These are phyloP conservation scores for Melierax canorus DNA, from an alignment of 2,113 vertebrate genomes.

Conservation along the genomic window DNA sequence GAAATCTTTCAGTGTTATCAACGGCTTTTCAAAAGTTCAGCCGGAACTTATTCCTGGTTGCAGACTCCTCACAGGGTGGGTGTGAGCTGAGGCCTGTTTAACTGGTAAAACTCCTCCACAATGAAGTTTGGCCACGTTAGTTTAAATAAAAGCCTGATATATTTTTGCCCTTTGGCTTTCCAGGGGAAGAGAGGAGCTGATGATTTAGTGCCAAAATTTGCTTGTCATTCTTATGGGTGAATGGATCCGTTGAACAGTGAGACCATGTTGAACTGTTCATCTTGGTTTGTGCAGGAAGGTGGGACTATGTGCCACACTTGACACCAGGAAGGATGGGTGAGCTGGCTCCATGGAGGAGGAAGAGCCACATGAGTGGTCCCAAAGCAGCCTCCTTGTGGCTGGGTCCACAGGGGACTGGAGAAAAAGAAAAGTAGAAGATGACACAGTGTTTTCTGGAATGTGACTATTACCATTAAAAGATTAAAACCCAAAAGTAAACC, in stretches of 20 bases:
- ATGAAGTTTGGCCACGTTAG: not conserved
- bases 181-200: not conserved
- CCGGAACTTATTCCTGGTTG: not conserved
- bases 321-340: not conserved
- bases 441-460: not conserved
- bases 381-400: not conserved
- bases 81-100: not conserved
- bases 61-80: accelerated
- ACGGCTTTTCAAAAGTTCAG: not conserved
- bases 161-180: not conserved
- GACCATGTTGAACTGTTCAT: not conserved
- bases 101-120: not conserved
- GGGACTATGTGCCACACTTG: not conserved
- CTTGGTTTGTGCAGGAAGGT: not conserved
- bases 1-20: not conserved
- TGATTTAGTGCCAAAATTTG: not conserved
- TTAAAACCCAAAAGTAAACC: not conserved
- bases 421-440: not conserved
- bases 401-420: not conserved
- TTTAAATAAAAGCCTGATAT: not conserved
- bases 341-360: not conserved
- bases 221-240: not conserved
- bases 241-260: not conserved
- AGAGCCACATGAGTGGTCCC: accelerated
- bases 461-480: not conserved